Evolutionary conservation across 2,888 invertebrate species (phyloP), one percentile per base, ranked within the genome.

Genomic region (Agrochola macilenta): DNA sequence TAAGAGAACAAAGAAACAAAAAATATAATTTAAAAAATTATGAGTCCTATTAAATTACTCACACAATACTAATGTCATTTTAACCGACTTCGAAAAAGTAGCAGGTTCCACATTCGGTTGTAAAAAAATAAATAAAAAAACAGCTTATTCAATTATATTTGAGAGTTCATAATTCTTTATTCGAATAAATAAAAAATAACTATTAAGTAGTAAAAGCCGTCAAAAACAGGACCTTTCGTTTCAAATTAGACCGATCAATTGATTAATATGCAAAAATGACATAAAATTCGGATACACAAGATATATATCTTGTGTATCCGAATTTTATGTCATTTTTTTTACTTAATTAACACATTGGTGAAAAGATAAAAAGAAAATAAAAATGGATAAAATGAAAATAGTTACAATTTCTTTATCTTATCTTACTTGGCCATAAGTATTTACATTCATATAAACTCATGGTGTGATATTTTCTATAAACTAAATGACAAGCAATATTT

Each of bases 381-480:
- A 12, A 0, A 2, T 39, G 11, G 17, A 7, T 35, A 49, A 2
- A 39, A 26, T 39, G 2, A 30, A 49, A 14, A 23, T 35, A 23
- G 61, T 39, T 5, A 39, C 17, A 64, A 30, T 77, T 77, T 65
- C 1, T 0, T 5, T 78, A 52, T 60, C 78, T 52, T 78, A 77
- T 69, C 52, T 30, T 23, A 23, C 52, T 49, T 20, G 17, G 20
- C 5, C 17, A n/a, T 7, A n/a, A 65, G 35, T 80, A 17, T 60
- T 72, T 5, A 61, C 14, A 60, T 61, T 66, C 2, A 35, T 12
- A 57, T 49, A 39, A 63, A 63, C 9, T 26, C n/a, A 74, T 79
- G 81, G 81, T 79, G 54, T 79, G 35, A 78, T 60, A 12, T 61
- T 30, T 49, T 73, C 54, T 58, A 8, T 79, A 79, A 79, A 60